Base-by-base conservation (phyloP, 53 echinoderm and acorn worm genomes). In the Patiria pectinifera region DNA sequence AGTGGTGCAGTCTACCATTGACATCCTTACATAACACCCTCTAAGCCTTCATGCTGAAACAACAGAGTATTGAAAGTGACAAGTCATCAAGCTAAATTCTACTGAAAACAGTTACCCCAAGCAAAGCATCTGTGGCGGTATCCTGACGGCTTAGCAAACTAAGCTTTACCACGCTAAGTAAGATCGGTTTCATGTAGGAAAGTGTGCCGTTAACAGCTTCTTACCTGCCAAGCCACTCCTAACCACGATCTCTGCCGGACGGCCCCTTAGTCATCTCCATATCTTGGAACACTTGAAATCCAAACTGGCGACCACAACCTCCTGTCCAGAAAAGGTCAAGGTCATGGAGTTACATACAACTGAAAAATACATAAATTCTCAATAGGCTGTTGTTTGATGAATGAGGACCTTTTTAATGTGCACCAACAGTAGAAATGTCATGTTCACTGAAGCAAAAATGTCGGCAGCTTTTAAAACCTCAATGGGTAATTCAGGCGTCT, bases 211-310 rank as follows among this genome's bases (percentile, higher is more conserved):
- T 14, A 70, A 4, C 14, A 13, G 45, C 26, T 69, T 49, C 85
- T 79, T 89, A 99, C 99, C 99, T 99, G 99, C 99, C 99, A 99
- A 12, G 99, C 99, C 4, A 99, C 99, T 11, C 97, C 99, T 26
- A 99, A 93, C 89, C 97, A 97, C 94, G 2, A 99, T 99, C 99
- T 91, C 99, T 87, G 0, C 99, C 99, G 0, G 99, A 99, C 18
- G 97, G 92, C 72, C 97, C 99, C 62, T 97, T 95, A 2, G 99
- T 96, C 96, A 94, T 93, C 63, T 95, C 86, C 0, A 96, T 53
- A 99, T 99, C 87, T 94, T 87, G 49, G 94, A 85, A 53, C 99
- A 99, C 59, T 93, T 95, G 92, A 96, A 99, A 84, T 99, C n/a
- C 99, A 96, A 99, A 97, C 82, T 95, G 87, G 61, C 99, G 58